Evolutionary conservation across 2,113 vertebrate species (phyloP).

Genomic region (Mesoclemmys tuberculata): DNA sequence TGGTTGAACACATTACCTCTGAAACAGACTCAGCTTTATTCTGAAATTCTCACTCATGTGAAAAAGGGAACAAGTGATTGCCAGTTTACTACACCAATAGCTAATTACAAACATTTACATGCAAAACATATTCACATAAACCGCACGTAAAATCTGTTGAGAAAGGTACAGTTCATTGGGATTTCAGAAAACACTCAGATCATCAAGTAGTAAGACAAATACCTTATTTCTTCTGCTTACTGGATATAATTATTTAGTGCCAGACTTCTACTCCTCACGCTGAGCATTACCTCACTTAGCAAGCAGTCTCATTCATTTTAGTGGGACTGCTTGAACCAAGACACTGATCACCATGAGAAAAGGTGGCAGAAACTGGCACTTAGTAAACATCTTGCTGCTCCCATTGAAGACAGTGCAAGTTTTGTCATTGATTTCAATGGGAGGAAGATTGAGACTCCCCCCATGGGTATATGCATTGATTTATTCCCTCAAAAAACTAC

Average conservation of each 20-base stretch:
- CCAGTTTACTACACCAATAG: constrained; percentile 23
- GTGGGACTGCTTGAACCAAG: not conserved
- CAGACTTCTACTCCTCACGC: not conserved
- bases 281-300: not conserved
- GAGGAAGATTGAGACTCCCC: not conserved
- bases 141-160: constrained; percentile 22
- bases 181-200: constrained; percentile 47
- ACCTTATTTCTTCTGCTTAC: not conserved
- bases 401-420: not conserved
- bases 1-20: constrained; percentile 2
- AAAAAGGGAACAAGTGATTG: not conserved
- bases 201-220: constrained; percentile 46
- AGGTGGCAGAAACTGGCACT: not conserved
- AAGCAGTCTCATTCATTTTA: not conserved
- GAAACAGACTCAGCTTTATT: constrained; percentile 16
- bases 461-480: not conserved
- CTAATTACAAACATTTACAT: constrained; percentile 43
- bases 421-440: not conserved
- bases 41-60: constrained; percentile 18
- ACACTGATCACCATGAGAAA: constrained; percentile 5
- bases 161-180: constrained; percentile 27
- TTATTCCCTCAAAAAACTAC: not conserved
- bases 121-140: not conserved
- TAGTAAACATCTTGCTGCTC: not conserved
- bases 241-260: constrained; percentile 3